These are phyloP conservation scores for Poeciliopsis retropinna DNA, from an alignment of 2,113 vertebrate genomes.

Conservation along the genomic window DNA sequence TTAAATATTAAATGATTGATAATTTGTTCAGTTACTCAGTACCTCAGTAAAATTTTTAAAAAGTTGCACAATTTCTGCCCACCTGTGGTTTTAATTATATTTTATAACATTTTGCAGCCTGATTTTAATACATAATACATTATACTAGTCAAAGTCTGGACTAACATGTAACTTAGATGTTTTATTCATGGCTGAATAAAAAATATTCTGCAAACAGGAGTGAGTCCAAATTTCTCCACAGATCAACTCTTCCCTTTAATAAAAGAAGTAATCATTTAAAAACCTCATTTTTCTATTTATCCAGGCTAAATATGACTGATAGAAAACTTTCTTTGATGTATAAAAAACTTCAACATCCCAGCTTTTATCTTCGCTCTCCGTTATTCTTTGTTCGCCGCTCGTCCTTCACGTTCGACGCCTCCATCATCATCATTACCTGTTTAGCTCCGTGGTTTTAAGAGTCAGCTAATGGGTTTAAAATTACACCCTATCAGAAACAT, in stretches of 20 bases:
- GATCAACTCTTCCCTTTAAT: not conserved
- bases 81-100: too few relatives aligned
- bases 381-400: not conserved
- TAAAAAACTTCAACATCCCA: not conserved
- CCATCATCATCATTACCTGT: slow-evolving; percentile 37
- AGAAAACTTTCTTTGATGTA: not conserved
- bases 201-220: not conserved
- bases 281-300: not conserved
- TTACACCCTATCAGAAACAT: slow-evolving; percentile 20
- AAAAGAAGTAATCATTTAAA: not conserved
- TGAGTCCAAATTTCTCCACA: too few relatives aligned
- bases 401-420: slow-evolving; percentile 15
- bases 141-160: too few relatives aligned
- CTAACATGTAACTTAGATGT: not conserved
- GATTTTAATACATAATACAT: too few relatives aligned
- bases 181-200: not conserved
- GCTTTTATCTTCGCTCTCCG: not conserved
- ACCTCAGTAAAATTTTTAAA: too few relatives aligned
- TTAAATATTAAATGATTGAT: too few relatives aligned
- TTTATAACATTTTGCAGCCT: too few relatives aligned
- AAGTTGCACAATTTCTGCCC: too few relatives aligned
- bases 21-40: too few relatives aligned
- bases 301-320: not conserved
- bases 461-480: slow-evolving; percentile 52
- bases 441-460: slow-evolving; percentile 22